These are phyloP conservation scores for Anguilla rostrata DNA, from an alignment of 2,113 vertebrate species.

Conservation along the genomic window DNA sequence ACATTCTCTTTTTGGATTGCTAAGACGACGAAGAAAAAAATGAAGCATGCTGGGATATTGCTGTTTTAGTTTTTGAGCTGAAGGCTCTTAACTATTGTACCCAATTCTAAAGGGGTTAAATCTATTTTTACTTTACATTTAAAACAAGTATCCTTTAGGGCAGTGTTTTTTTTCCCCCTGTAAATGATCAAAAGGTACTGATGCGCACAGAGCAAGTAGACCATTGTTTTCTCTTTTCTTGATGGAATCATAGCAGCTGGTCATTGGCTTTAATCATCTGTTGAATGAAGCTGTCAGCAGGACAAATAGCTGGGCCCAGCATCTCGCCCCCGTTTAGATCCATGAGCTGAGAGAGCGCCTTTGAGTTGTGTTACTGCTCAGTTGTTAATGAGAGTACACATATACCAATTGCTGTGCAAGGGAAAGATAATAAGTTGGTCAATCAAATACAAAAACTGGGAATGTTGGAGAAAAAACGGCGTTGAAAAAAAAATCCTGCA, in stretches of 20 bases:
- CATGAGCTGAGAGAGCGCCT: neutral
- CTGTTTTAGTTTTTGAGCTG: constrained; percentile 5
- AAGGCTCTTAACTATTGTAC: neutral
- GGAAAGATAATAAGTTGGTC: constrained; percentile 56
- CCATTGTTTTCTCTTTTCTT: constrained; percentile 11
- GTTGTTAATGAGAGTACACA: constrained; percentile 59
- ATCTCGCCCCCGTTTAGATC: constrained; percentile 42
- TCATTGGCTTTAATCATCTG: constrained; percentile 64
- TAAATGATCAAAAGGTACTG: constrained; percentile 60
- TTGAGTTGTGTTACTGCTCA: constrained; percentile 34
- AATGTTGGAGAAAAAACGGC: constrained; percentile 31
- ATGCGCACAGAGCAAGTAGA: constrained; percentile 30
- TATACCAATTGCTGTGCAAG: constrained; percentile 47
- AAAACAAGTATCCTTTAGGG: constrained; percentile 20
- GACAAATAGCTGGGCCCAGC: constrained; percentile 43
- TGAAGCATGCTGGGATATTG: neutral
- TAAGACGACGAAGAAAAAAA: neutral
- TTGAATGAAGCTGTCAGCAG: constrained; percentile 48
- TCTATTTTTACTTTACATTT: constrained; percentile 21
- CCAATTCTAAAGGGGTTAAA: neutral
- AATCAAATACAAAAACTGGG: constrained; percentile 45
- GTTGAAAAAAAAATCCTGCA: constrained; percentile 25
- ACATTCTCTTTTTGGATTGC: neutral
- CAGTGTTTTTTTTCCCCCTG: constrained; percentile 32
- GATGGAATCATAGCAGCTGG: constrained; percentile 19